Conservation (phyloP, 2,113 vertebrate species). For the Neodon shergylaensis region DNA sequence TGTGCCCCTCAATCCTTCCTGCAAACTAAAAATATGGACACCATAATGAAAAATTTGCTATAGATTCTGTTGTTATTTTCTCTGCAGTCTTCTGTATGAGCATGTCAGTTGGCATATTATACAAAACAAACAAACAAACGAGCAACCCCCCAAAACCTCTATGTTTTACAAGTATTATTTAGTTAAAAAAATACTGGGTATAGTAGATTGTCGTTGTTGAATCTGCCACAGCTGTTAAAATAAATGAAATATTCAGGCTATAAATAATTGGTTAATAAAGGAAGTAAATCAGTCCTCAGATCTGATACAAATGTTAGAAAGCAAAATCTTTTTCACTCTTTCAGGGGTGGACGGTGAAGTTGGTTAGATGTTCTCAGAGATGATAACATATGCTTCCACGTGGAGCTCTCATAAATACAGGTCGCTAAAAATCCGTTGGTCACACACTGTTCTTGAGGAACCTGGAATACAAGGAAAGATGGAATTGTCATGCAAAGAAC, state of each 20-base stretch:
- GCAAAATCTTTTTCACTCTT: not conserved
- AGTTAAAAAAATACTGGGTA: not conserved
- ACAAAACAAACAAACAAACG: not conserved
- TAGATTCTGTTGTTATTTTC: not conserved
- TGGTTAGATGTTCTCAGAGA: constrained; percentile 7
- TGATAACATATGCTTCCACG: not conserved
- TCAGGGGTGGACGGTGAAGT: not conserved
- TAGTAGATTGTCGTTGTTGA: not conserved
- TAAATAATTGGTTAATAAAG: not conserved
- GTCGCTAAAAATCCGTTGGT: not conserved
- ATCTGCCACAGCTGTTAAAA: constrained; percentile 3
- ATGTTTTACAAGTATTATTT: not conserved
- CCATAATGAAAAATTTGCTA: not conserved
- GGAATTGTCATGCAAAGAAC: not conserved
- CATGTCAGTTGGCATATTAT: not conserved
- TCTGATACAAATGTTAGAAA: not conserved
- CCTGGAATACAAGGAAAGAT: constrained; percentile 3
- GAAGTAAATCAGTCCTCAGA: not conserved
- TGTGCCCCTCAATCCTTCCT: not conserved
- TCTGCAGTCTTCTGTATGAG: not conserved
- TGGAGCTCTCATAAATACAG: not conserved
- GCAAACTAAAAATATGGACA: not conserved
- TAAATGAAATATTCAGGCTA: constrained; percentile 39
- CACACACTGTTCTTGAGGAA: not conserved
- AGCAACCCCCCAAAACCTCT: not conserved